phyloP scores from a whole-genome alignment of 2,113 vertebrate genomes.

The Gambusia affinis region DNA sequence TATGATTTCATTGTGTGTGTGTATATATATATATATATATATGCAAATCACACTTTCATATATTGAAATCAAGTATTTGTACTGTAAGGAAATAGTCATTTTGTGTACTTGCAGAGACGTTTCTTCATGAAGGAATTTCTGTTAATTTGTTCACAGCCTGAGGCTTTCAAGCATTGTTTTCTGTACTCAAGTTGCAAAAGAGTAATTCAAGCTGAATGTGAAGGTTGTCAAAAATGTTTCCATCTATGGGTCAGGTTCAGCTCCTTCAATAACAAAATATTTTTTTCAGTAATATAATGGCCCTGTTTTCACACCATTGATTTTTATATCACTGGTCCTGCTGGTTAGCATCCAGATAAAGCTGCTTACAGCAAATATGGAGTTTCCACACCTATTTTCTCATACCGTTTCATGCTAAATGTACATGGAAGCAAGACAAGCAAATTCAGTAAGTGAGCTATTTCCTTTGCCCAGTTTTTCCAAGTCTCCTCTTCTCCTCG shows the following conservation, averaged over 20 bases:
- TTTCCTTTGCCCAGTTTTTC: slow-evolving; percentile 81
- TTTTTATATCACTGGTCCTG: neutral
- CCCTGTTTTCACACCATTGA: neutral
- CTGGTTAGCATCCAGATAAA: neutral
- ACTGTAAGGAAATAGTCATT: neutral
- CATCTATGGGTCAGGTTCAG: neutral
- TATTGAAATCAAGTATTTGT: neutral
- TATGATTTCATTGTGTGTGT: slow-evolving; percentile 3
- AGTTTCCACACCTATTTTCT: neutral
- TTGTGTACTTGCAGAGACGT: no score
- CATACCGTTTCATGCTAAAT: neutral
- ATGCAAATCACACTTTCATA: slow-evolving; percentile 8
- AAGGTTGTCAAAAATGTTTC: neutral
- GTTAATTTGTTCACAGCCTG: neutral
- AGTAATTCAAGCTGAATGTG: neutral
- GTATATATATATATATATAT: no score
- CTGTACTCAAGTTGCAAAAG: neutral
- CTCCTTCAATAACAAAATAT: neutral
- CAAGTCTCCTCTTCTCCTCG: slow-evolving; percentile 88
- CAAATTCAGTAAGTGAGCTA: neutral
- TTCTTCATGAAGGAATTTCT: neutral
- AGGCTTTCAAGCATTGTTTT: neutral
- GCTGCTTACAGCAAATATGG: neutral
- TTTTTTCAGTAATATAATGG: neutral
- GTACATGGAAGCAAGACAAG: neutral